Evolutionary conservation across 1,140 invertebrate genomes (phyloP), one percentile per base, ranked within the genome.

Genomic region (Rhopalosiphum maidis): DNA sequence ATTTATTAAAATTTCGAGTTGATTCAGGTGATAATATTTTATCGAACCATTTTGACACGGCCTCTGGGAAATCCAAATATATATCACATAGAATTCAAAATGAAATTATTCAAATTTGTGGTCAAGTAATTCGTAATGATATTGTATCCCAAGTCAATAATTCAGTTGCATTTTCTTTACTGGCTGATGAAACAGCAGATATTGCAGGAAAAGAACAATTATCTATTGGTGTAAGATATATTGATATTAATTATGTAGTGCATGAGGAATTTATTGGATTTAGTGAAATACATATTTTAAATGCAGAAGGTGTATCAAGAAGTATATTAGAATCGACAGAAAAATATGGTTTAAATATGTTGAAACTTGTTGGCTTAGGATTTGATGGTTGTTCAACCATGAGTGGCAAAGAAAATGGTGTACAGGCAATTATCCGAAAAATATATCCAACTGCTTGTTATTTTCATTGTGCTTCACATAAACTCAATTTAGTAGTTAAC

Each of bases 251-350:
- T 91, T 95, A 37, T 54, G 83, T 35, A 11, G 48, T 54, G 7
- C n/a, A 91, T 68, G 94, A 95, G 94, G 94, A 95, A 94, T 95
- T 94, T 94, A 22, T 95, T 85, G 94, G 94, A 25, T 94, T 95
- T 94, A 93, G 94, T 43, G 93, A 95, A 88, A 60, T 95, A 11
- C 8, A 86, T 43, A 5, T 43, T n/a, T 86, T 86, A 83, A 83
- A 83, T 37, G 37, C 82, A 86, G 83, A 86, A 86, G 41, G 37
- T 43, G 21, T 83, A 37, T 83, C 82, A 37, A 37, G 2, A 86
- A 25, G 37, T 86, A 86, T 43, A 43, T 43, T 43, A 43, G 23
- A 43, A 43, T 25, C 23, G 11, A 86, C 25, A 43, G 41, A 37
- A 30, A 86, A 86, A 43, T 41, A 41, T 41, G 22, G 22, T 85